Base-by-base conservation (phyloP, 2,113 vertebrate species). In the Oreamnos americanus region DNA sequence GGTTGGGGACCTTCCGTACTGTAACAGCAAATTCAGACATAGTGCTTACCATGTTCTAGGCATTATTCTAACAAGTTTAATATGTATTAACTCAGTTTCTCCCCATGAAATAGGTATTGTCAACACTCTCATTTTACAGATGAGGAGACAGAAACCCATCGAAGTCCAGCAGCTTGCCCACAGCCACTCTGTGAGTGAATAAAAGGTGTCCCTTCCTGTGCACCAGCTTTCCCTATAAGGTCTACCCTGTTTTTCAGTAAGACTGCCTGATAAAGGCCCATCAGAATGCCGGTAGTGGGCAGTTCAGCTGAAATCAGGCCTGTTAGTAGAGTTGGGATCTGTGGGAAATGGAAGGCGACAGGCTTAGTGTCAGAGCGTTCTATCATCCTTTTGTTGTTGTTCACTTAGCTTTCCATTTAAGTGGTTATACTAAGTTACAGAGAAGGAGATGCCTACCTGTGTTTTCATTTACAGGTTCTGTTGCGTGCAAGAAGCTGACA, bases 371-470 rank as follows among this genome's bases (percentile, higher is more conserved):
- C n/a, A 14, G 45, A 36, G 47, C 49, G 19, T 26, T 55, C 10
- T 43, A 0, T 12, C 14, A 9, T 1, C 39, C 7, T 11, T 21
- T n/a, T 62, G 28, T 23, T n/a, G 15, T 6, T 36, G 16, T 36
- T 91, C 33, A 25, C 62, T 57, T 51, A 74, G 39, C 28, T 3
- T 57, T 67, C 51, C 33, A 1, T 84, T 33, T 36, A 43, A 14
- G 60, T 47, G 90, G 53, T 55, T 19, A 3, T 10, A 26, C 5
- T 86, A 23, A 82, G n/a, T 58, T 45, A 33, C 26, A 12, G 0
- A 14, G 33, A 76, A 10, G 9, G n/a, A 91, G 30, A 25, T 3
- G 13, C 15, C 60, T 39, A 2, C 28, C 57, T 84, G 47, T 43
- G 36, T 74, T 67, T 96, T 83, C 19, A 3, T 25, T 28, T 5